Base-by-base conservation (phyloP, 2,888 invertebrate species). In the Leptopilina myrica region DNA sequence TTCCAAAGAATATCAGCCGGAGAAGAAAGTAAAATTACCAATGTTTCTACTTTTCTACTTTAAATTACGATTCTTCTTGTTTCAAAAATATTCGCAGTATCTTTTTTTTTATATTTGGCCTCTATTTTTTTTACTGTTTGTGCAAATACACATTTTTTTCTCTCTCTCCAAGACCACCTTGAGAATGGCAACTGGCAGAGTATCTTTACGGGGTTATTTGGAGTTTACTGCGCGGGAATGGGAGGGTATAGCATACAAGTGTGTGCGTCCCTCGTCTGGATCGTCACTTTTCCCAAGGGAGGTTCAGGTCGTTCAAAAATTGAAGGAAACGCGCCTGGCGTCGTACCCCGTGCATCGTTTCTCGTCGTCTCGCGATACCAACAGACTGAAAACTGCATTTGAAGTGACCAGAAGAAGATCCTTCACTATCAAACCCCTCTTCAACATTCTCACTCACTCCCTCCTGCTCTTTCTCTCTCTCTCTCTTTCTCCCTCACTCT, bases 391-490 rank as follows among this genome's bases (percentile, higher is more conserved):
- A 90, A 90, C 90, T 90, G 89, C 90, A 90, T 89, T 86, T 85
- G 85, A 88, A 89, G 89, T 90, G 91, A 91, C 90, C 91, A 90
- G 86, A 88, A 88, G 88, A 85, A 88, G 88, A 85, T 84, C 82
- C 62, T 15, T 3, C 64, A 26, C 69, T 73, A 73, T 73, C 73
- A 56, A 62, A 49, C 82, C 81, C 83, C 79, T 81, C 49, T 49
- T 12, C 49, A 76, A 81, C 65, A 26, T 64, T 76, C 49, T 40
- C 8, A 5, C 56, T 40, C 49, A 11, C 12, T 49, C 49, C 12
- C 49, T 49, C 12, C 49, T 49, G 8, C 9, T 40, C 4, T 9
- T 9, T 46, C 56, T 40, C 49, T 12, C 12, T 49, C 49, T 5
- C 56, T n/a, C 9, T 40, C 8, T 5, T 20, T 20, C 56, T 40